Evolutionary conservation across 2,113 vertebrate genomes (phyloP), one percentile per base, ranked within the genome.

Genomic region (Macheiramphus alcinus): DNA sequence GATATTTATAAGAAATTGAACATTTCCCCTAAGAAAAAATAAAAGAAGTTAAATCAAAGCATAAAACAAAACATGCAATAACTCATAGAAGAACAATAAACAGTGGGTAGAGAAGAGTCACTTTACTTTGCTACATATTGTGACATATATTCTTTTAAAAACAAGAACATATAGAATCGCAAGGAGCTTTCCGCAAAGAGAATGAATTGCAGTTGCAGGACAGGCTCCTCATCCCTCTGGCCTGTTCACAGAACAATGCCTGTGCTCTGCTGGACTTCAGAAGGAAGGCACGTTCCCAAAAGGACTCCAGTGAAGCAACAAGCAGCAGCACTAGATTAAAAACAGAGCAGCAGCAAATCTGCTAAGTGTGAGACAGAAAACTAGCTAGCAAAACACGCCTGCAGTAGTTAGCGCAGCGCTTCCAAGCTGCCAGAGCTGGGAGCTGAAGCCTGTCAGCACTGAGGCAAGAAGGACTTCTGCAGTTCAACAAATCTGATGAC

Each of bases 161-260:
- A 55, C 26, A 68, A 45, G 42, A 56, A 38, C 36, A 29, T 7
- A 27, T 0, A 73, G 18, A 47, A 58, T 40, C 23, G 11, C 4
- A 2, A 59, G 34, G 18, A 53, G 61, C 42, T 38, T 70, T 50
- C 67, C n/a, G 27, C 42, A 55, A 66, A 62, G 14, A 55, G 42
- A 56, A 29, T 0, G 3, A 84, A 43, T 2, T 1, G 0, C 47
- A 55, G 47, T 2, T 67, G 45, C 26, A 25, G 67, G 32, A 68
- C 47, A 85, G 19, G n/a, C n/a, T 72, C n/a, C 73, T 61, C 10
- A 3, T 20, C 53, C 42, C 27, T 34, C 47, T 11, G 67, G 34
- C 34, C 50, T 5, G 2, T 10, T 61, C 61, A 29, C 15, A 6
- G 27, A 56, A 16, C 1, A 4, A 29, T 7, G 48, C 22, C 48